phyloP scores from a whole-genome alignment of 2,888 invertebrate species.

The Dynastes maya region DNA sequence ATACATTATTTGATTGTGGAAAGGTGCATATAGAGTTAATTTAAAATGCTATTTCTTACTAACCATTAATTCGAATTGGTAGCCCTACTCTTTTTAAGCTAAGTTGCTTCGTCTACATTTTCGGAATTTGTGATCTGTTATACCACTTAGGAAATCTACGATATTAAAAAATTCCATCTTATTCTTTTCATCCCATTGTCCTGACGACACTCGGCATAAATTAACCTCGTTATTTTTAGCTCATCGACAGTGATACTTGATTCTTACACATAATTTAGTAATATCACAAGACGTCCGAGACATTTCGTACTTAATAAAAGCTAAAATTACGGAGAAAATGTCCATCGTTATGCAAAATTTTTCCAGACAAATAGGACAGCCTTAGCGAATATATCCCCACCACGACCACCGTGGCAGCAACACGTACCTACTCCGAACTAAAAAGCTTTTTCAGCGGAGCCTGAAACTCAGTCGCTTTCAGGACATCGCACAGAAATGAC shows the following conservation, averaged over 20 bases:
- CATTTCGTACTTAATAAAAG: conserved; percentile 15
- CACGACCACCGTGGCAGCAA: conserved; percentile 31
- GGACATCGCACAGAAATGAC: conserved; percentile 47
- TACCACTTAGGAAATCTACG: no score
- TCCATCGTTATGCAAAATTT: conserved; percentile 32
- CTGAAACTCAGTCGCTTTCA: conserved; percentile 49
- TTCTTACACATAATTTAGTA: conserved; percentile 33
- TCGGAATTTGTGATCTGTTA: no score
- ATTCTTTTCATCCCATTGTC: no score
- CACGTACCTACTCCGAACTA: conserved; percentile 34
- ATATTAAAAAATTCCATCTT: no score
- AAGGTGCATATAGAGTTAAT: no score
- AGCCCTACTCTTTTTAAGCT: no score
- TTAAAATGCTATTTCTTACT: no score
- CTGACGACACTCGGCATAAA: background rate
- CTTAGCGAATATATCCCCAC: conserved; percentile 36
- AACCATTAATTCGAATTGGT: no score
- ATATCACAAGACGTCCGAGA: conserved; percentile 26
- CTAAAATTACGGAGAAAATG: conserved; percentile 26
- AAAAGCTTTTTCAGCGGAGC: conserved; percentile 45
- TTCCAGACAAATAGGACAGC: conserved; percentile 35
- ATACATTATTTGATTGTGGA: no score
- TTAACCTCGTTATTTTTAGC: conserved; percentile 24
- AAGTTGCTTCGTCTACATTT: no score
- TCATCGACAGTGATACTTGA: conserved; percentile 11